These are phyloP conservation scores for Anas flavirostris DNA, from an alignment of 2,797 vertebrate species.

Conservation along the genomic window DNA sequence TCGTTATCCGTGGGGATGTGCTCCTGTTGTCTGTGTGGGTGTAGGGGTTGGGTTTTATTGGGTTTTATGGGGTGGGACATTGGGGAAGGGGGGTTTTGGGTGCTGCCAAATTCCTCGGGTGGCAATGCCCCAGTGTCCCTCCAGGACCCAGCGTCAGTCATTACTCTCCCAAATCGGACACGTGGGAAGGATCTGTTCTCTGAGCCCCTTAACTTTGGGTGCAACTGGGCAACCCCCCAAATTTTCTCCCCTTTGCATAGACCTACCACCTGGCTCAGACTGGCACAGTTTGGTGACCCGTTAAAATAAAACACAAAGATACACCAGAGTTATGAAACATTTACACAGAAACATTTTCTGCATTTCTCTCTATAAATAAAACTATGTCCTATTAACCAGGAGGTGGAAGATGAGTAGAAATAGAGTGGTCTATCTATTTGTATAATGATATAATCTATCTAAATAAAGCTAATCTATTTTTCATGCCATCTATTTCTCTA, in stretches of 20 bases:
- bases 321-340: slow-evolving; percentile 60
- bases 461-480: slow-evolving; percentile 76
- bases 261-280: not conserved
- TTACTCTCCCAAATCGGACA: not conserved
- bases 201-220: not conserved
- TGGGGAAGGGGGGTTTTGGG: slow-evolving; percentile 23
- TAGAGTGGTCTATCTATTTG: slow-evolving; percentile 69
- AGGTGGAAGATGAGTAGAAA: slow-evolving; percentile 71
- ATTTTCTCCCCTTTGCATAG: not conserved
- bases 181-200: not conserved
- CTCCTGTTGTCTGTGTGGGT: slow-evolving; percentile 13
- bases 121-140: not conserved
- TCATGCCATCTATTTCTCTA: slow-evolving; percentile 71
- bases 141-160: not conserved
- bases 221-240: not conserved
- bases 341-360: slow-evolving; percentile 53
- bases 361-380: slow-evolving; percentile 62
- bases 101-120: not conserved
- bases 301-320: slow-evolving; percentile 23
- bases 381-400: slow-evolving; percentile 65
- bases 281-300: accelerated
- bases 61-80: not conserved
- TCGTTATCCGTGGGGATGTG: slow-evolving; percentile 14
- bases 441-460: slow-evolving; percentile 70
- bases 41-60: not conserved